Evolutionary conservation across 2,113 vertebrate genomes (phyloP).

Genomic region (Tauraco erythrolophus): DNA sequence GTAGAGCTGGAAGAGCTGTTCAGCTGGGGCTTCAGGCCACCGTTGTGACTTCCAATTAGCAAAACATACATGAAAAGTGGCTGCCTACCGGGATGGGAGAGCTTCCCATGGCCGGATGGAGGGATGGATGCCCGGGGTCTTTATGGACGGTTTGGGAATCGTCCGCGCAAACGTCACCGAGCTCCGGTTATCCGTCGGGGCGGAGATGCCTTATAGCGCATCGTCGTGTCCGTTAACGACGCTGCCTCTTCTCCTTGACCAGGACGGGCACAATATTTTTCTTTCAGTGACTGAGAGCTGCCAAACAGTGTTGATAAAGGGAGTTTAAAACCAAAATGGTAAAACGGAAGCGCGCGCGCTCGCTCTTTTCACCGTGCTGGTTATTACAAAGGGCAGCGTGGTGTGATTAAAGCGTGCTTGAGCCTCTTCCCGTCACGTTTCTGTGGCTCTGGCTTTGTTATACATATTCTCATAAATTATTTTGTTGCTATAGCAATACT

Average conservation of each 20-base stretch:
- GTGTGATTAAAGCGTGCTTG: background rate
- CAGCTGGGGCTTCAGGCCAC: conserved; percentile 22
- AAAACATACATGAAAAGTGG: conserved; percentile 33
- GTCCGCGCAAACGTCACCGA: background rate
- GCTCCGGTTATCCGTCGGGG: background rate
- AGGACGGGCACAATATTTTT: background rate
- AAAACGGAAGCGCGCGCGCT: background rate
- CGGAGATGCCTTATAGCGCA: background rate
- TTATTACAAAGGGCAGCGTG: background rate
- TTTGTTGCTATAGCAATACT: conserved; percentile 69
- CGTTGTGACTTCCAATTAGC: conserved; percentile 39
- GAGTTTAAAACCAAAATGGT: background rate
- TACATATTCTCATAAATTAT: conserved; percentile 34
- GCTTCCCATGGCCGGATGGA: background rate
- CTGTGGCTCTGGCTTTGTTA: conserved; percentile 43
- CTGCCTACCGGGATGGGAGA: background rate
- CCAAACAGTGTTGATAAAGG: background rate
- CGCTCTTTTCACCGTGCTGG: background rate
- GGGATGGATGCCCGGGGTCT: background rate
- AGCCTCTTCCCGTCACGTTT: background rate
- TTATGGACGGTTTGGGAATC: background rate
- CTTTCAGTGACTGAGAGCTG: background rate
- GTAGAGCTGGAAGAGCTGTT: background rate
- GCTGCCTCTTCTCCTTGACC: background rate
- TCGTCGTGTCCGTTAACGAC: background rate